phyloP scores from a whole-genome alignment of 2,113 vertebrate genomes.

The Spea bombifrons region DNA sequence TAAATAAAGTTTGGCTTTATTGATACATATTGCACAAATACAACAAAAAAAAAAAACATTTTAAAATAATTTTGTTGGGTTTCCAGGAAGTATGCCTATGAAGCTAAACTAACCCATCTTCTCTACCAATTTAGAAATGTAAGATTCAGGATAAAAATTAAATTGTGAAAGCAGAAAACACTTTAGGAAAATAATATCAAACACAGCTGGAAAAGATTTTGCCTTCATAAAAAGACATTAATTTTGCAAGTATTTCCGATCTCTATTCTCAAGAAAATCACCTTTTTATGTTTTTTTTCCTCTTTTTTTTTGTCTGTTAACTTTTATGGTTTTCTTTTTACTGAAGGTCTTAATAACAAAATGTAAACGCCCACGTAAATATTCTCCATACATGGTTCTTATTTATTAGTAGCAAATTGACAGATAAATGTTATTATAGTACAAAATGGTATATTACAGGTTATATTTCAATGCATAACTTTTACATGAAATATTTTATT shows the following conservation, averaged over 20 bases:
- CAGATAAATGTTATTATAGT: constrained; percentile 16
- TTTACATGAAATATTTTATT: too few species aligned
- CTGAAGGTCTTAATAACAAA: background rate
- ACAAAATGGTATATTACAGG: too few species aligned
- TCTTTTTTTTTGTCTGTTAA: background rate
- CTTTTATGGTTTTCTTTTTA: background rate
- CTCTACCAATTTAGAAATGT: constrained; percentile 40
- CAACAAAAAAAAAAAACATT: constrained; percentile 42
- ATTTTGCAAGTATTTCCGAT: constrained; percentile 1
- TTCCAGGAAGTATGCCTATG: constrained; percentile 55
- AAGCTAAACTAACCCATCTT: constrained; percentile 43
- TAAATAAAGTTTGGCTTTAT: constrained; percentile 64
- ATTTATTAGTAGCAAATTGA: background rate
- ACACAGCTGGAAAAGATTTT: constrained; percentile 30
- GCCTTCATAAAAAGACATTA: background rate
- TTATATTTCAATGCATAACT: too few species aligned
- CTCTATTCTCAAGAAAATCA: constrained; percentile 32
- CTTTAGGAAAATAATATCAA: constrained; percentile 34
- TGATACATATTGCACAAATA: constrained; percentile 57
- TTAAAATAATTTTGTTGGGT: constrained; percentile 47
- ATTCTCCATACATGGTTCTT: constrained; percentile 18
- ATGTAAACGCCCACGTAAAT: constrained; percentile 40
- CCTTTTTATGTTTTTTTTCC: background rate
- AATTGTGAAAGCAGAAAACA: constrained; percentile 49
- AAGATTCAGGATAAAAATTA: constrained; percentile 25